Conservation (phyloP, 2,888 invertebrate species). For the Nomada ruficornis region DNA sequence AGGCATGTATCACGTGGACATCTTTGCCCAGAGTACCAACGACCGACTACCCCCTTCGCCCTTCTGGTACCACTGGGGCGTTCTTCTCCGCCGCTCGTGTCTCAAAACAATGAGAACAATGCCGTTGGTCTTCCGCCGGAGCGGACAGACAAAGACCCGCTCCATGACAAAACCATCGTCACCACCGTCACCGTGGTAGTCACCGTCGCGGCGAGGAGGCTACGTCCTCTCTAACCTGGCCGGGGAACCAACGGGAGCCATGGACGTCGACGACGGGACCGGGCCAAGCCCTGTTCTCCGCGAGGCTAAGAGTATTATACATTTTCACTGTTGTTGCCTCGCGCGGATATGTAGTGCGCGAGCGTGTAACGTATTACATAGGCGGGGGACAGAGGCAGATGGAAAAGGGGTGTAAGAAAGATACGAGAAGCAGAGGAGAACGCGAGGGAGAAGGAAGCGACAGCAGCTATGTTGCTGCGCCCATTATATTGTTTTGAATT, state of each 20-base stretch:
- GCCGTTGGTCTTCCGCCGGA: constrained; percentile 72
- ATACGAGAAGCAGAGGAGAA: constrained; percentile 1
- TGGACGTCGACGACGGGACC: neutral
- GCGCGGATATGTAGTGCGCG: neutral
- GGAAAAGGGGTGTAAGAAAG: neutral
- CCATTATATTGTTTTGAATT: constrained; percentile 82
- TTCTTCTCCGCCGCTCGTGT: constrained; percentile 54
- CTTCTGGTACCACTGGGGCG: neutral
- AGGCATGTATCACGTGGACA: constrained; percentile 67
- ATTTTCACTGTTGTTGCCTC: constrained; percentile 34
- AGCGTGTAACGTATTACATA: neutral
- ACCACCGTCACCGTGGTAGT: constrained; percentile 56
- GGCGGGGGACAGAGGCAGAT: neutral
- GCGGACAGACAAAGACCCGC: constrained; percentile 69
- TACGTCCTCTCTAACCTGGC: constrained; percentile 2
- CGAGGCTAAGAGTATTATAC: constrained; percentile 58
- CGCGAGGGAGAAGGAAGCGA: constrained; percentile 15
- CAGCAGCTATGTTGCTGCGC: constrained; percentile 71
- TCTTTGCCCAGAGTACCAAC: constrained; percentile 51
- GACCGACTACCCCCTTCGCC: constrained; percentile 14
- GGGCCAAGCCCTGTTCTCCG: neutral
- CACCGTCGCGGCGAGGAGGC: constrained; percentile 1
- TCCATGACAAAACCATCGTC: constrained; percentile 68
- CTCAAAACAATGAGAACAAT: constrained; percentile 77
- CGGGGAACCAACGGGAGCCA: constrained; percentile 14